Evolutionary conservation across 2,113 vertebrate species (phyloP).

Genomic region (Oncorhynchus gorbuscha): DNA sequence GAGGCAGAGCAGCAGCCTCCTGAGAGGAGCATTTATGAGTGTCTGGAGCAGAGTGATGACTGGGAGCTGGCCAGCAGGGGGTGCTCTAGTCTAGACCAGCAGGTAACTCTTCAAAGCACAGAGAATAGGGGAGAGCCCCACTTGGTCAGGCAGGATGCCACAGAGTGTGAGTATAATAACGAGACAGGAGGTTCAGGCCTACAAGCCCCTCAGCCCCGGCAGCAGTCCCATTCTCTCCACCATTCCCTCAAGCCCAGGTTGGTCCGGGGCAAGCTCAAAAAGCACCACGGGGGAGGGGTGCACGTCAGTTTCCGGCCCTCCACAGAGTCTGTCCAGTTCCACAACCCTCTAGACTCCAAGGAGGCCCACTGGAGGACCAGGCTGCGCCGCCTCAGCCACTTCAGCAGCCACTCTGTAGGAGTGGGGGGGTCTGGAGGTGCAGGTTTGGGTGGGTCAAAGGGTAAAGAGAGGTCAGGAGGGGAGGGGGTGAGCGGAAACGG

Average conservation of each 20-base stretch:
- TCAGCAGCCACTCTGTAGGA: slow-evolving; percentile 74
- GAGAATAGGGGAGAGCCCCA: slow-evolving; percentile 63
- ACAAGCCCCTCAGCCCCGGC: slow-evolving; percentile 40
- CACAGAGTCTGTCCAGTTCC: slow-evolving; percentile 95
- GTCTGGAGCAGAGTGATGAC: slow-evolving; percentile 70
- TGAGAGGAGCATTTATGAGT: slow-evolving; percentile 70
- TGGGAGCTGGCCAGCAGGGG: slow-evolving; percentile 51
- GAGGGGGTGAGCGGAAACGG: slow-evolving; percentile 60
- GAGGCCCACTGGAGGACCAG: slow-evolving; percentile 94
- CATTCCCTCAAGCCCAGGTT: slow-evolving; percentile 80
- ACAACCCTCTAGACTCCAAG: slow-evolving; percentile 93
- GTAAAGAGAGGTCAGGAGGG: slow-evolving; percentile 41
- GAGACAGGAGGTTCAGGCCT: slow-evolving; percentile 65
- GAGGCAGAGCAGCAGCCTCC: slow-evolving; percentile 55
- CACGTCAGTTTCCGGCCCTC: slow-evolving; percentile 96
- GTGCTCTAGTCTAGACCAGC: slow-evolving; percentile 48
- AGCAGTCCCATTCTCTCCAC: slow-evolving; percentile 19
- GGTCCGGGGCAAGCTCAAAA: slow-evolving; percentile 80
- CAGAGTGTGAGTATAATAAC: slow-evolving; percentile 64
- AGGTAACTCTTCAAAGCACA: slow-evolving; percentile 22
- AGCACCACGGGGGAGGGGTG: slow-evolving; percentile 77
- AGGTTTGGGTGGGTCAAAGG: slow-evolving; percentile 62
- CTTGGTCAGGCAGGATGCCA: slow-evolving; percentile 76
- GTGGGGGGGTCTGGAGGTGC: slow-evolving; percentile 42
- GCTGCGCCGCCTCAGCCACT: slow-evolving; percentile 92